phyloP scores from a whole-genome alignment of 2,113 vertebrate genomes.

The Petroica traversi region DNA sequence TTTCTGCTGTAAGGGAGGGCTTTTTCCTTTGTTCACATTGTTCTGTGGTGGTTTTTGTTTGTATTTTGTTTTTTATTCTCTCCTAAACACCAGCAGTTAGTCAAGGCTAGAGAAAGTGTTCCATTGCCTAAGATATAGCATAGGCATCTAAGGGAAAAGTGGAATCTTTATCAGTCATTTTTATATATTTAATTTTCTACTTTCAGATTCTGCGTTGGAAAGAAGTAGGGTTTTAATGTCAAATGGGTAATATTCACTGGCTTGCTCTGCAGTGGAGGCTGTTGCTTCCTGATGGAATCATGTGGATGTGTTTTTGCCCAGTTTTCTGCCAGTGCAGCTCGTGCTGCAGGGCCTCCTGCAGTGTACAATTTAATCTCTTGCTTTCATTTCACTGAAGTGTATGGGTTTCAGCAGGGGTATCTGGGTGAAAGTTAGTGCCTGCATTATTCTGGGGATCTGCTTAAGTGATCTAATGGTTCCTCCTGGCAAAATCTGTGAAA shows the following conservation, averaged over 20 bases:
- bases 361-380: neutral
- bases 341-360: neutral
- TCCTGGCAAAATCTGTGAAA: neutral
- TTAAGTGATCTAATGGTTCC: neutral
- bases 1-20: neutral
- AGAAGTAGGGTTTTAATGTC: neutral
- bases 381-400: neutral
- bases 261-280: neutral
- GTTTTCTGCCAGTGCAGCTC: neutral
- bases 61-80: neutral
- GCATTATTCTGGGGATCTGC: neutral
- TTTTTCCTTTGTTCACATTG: neutral
- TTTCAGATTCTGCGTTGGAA: neutral
- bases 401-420: neutral
- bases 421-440: neutral
- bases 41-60: neutral
- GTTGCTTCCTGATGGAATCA: neutral
- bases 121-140: neutral
- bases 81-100: neutral
- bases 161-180: neutral
- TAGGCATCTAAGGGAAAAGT: neutral
- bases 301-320: neutral
- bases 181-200: neutral
- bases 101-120: neutral
- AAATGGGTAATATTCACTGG: neutral